phyloP scores from a whole-genome alignment of 2,797 vertebrate species.

The Clarias pachynema region DNA sequence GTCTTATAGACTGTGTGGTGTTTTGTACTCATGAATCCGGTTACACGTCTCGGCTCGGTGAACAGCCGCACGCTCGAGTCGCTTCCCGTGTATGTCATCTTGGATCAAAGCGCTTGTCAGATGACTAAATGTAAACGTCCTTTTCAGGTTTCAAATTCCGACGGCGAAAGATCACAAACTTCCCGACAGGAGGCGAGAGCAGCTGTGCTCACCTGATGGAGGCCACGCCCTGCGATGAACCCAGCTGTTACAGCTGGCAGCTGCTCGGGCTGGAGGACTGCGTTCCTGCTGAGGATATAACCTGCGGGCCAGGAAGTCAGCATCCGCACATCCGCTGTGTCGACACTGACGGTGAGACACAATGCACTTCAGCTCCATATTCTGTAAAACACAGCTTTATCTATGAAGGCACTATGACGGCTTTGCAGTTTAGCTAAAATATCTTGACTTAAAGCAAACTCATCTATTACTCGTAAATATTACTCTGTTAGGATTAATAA shows the following conservation, averaged over 20 bases:
- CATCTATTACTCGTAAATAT: not conserved
- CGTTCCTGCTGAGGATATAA: conserved; percentile 78
- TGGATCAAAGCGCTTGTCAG: not conserved
- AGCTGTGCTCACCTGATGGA: conserved; percentile 93
- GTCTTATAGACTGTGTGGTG: not conserved
- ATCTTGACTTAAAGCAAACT: not conserved
- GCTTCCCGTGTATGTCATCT: not conserved
- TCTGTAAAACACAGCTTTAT: not conserved
- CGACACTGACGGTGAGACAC: conserved; percentile 85
- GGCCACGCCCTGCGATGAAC: conserved; percentile 93
- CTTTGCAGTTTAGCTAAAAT: not conserved
- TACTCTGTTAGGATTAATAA: not conserved
- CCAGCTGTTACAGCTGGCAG: conserved; percentile 88
- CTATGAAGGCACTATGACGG: not conserved
- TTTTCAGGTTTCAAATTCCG: conserved; percentile 89
- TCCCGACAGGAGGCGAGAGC: conserved; percentile 84
- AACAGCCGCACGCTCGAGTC: not conserved
- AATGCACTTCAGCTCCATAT: not conserved
- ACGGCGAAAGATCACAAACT: conserved; percentile 82
- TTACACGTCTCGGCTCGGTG: not conserved
- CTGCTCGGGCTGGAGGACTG: conserved; percentile 81
- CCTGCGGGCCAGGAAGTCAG: conserved; percentile 86
- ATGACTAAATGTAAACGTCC: not conserved
- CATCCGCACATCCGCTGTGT: conserved; percentile 80
- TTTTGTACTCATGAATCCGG: not conserved